Conservation (phyloP, 2,113 vertebrate genomes). For the Platycercus adscitus region DNA sequence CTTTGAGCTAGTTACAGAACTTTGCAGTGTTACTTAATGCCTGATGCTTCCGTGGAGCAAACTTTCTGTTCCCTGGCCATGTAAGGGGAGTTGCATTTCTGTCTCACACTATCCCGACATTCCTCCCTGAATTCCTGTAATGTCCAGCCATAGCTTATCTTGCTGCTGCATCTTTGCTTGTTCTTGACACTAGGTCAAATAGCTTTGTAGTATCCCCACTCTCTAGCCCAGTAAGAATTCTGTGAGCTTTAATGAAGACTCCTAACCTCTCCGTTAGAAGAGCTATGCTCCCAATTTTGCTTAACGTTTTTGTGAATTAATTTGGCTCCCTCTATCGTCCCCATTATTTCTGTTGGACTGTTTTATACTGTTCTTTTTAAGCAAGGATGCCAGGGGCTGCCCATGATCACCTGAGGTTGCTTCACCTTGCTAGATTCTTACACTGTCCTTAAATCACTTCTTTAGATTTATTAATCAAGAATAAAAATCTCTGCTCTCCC, state of each 20-base stretch:
- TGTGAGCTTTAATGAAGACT: conserved; percentile 48
- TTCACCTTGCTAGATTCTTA: neutral
- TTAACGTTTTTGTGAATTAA: conserved; percentile 54
- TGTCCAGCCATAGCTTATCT: conserved; percentile 50
- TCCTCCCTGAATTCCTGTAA: conserved; percentile 62
- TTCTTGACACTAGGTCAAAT: conserved; percentile 67
- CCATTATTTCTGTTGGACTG: neutral
- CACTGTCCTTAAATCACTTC: neutral
- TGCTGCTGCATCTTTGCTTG: conserved; percentile 53
- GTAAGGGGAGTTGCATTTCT: neutral
- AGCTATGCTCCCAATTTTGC: conserved; percentile 23
- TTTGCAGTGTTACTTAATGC: neutral
- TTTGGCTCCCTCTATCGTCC: conserved; percentile 73
- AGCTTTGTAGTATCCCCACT: conserved; percentile 50
- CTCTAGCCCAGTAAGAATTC: conserved; percentile 26
- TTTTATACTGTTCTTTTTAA: conserved; percentile 32
- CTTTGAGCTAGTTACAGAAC: neutral
- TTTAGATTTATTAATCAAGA: neutral
- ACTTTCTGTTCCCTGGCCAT: neutral
- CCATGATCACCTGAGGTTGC: neutral
- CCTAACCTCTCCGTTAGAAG: conserved; percentile 29
- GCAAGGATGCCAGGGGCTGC: neutral
- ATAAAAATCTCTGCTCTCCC: neutral
- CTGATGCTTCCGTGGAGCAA: accelerated
- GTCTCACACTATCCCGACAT: neutral